Percentiles rank a stretch among this genome's conserved stretches.
These are phyloP conservation scores for Pseudonaja textilis DNA, from an alignment of 2,113 vertebrate species.

Conservation along the genomic window DNA sequence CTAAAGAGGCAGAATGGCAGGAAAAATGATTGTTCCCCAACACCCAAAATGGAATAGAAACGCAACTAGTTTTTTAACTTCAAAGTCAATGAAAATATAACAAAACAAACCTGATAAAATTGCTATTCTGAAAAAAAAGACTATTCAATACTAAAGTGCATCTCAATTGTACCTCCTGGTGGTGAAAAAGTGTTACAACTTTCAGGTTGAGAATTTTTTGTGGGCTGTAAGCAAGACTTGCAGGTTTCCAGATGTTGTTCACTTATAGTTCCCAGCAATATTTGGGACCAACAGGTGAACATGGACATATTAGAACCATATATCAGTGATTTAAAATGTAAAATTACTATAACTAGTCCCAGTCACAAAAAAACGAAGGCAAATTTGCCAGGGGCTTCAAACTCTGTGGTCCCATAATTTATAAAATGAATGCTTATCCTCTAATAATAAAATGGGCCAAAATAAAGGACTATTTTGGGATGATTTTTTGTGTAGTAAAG, in stretches of 20 bases:
- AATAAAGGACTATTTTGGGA: background rate
- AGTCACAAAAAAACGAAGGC: background rate
- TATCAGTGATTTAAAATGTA: background rate
- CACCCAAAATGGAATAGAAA: background rate
- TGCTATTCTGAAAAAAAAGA: background rate
- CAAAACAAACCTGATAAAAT: background rate
- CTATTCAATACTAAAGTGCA: background rate
- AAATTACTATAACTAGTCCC: background rate
- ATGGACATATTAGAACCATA: background rate
- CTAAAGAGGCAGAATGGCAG: background rate
- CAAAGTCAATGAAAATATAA: background rate
- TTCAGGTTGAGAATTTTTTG: background rate
- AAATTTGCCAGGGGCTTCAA: background rate
- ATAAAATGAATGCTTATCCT: background rate
- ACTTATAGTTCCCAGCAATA: background rate
- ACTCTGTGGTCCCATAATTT: background rate
- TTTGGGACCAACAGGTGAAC: background rate
- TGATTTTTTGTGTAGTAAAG: background rate
- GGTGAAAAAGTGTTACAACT: slow-evolving; percentile 9
- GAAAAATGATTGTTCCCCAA: background rate
- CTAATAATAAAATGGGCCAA: background rate
- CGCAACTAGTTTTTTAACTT: background rate
- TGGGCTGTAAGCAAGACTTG: background rate
- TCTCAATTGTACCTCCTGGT: slow-evolving; percentile 59
- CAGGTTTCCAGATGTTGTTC: background rate